Conservation (phyloP, 2,888 invertebrate species). For the Drosophila kuntzei region DNA sequence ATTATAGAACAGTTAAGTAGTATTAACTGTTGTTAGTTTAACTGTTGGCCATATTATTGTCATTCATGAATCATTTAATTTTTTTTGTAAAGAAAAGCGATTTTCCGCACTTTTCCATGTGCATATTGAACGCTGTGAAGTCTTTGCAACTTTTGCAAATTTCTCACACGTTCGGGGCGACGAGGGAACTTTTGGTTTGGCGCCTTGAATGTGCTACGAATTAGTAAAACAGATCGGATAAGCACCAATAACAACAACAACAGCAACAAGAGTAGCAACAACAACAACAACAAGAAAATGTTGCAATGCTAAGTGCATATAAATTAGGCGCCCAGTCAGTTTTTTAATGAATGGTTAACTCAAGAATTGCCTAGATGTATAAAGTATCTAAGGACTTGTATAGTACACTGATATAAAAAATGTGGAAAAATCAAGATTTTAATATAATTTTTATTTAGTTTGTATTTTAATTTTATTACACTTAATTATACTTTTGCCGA, state of each 20-base stretch:
- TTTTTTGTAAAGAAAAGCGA: conserved; percentile 49
- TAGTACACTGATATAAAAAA: too few relatives aligned
- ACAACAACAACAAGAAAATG: conserved; percentile 28
- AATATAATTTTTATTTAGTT: too few relatives aligned
- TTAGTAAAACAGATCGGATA: conserved; percentile 83
- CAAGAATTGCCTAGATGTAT: conserved; percentile 3
- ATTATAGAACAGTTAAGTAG: background rate
- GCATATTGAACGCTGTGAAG: conserved; percentile 18
- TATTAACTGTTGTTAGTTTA: conserved; percentile 1
- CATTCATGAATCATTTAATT: conserved; percentile 62
- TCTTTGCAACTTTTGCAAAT: conserved; percentile 46
- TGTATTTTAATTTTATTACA: too few relatives aligned
- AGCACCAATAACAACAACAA: conserved; percentile 57
- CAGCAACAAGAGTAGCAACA: conserved; percentile 21
- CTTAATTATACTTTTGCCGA: too few relatives aligned
- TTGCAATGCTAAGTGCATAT: conserved; percentile 64
- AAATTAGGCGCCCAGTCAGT: conserved; percentile 64
- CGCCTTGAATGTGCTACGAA: conserved; percentile 81
- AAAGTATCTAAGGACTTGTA: conserved; percentile 33
- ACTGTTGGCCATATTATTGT: conserved; percentile 34
- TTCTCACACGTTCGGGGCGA: conserved; percentile 66
- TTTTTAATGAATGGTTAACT: conserved; percentile 71
- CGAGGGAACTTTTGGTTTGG: conserved; percentile 63
- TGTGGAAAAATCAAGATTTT: too few relatives aligned
- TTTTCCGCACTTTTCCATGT: conserved; percentile 45